phyloP scores from a whole-genome alignment of 2,888 invertebrate genomes.

The Tetheella fluctuosa region DNA sequence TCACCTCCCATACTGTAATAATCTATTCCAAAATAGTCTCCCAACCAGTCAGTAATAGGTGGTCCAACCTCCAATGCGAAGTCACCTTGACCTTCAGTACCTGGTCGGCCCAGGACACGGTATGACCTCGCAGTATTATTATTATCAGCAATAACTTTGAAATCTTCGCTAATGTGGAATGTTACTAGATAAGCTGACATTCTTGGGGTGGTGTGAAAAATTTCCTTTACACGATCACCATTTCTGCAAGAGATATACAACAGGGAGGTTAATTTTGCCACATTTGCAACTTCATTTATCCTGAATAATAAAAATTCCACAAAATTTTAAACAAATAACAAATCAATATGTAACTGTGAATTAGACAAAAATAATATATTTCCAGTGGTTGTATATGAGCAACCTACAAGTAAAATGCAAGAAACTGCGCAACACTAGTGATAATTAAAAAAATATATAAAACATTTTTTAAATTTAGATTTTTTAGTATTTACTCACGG shows the following conservation, averaged over 20 bases:
- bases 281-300: too few relatives aligned
- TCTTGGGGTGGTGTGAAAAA: constrained; percentile 84
- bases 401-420: too few relatives aligned
- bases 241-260: constrained; percentile 42
- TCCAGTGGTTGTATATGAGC: too few relatives aligned
- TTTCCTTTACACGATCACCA: constrained; percentile 61
- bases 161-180: constrained; percentile 82
- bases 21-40: constrained; percentile 64
- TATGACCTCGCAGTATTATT: constrained; percentile 54
- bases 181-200: constrained; percentile 95
- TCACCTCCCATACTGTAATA: constrained; percentile 67
- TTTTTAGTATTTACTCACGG: constrained; percentile 42
- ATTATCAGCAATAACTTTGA: constrained; percentile 67
- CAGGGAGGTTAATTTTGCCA: too few relatives aligned
- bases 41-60: constrained; percentile 68
- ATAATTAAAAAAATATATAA: too few relatives aligned
- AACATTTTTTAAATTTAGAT: background rate
- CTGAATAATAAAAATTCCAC: background rate
- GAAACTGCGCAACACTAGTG: too few relatives aligned
- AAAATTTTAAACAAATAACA: too few relatives aligned
- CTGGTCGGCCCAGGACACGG: constrained; percentile 71
- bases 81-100: constrained; percentile 64
- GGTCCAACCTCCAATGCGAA: constrained; percentile 76
- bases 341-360: too few relatives aligned
- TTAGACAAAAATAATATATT: too few relatives aligned